These are phyloP conservation scores for Archips xylosteana DNA, from an alignment of 2,888 invertebrate genomes.

Conservation along the genomic window DNA sequence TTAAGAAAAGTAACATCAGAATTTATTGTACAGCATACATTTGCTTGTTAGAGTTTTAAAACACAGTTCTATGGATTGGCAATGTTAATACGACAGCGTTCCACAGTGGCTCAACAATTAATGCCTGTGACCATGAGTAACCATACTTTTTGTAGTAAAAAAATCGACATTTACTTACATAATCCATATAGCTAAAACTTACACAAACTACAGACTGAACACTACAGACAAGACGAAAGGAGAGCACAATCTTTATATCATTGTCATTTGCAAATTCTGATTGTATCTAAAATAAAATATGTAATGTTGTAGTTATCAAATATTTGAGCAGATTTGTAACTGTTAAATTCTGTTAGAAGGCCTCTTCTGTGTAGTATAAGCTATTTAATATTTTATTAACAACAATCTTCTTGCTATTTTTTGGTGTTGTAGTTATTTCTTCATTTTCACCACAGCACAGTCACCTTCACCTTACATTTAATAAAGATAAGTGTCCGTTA, in stretches of 20 bases:
- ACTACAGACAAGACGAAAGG: not conserved
- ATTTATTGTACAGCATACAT: too few species aligned
- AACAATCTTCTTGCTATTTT: not conserved
- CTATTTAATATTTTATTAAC: not conserved
- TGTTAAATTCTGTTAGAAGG: not conserved
- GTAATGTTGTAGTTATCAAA: not conserved
- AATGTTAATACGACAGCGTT: too few species aligned
- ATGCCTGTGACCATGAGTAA: too few species aligned
- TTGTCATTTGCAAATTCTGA: not conserved
- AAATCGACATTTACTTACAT: too few species aligned
- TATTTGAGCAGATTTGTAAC: not conserved
- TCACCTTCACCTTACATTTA: not conserved
- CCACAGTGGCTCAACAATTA: too few species aligned
- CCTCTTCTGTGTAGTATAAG: not conserved
- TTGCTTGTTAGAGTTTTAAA: not conserved
- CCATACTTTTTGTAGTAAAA: too few species aligned
- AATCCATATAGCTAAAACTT: too few species aligned
- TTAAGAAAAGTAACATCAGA: too few species aligned
- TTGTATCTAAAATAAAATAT: not conserved
- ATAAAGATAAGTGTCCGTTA: too few species aligned
- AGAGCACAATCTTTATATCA: constrained; percentile 58
- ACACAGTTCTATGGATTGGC: too few species aligned
- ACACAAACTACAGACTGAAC: not conserved
- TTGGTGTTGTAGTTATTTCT: not conserved
- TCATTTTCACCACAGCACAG: too few species aligned